Percentiles rank a stretch among this genome's conserved stretches.
phyloP scores from a whole-genome alignment of 2,113 vertebrate genomes.

The Proteles cristata region DNA sequence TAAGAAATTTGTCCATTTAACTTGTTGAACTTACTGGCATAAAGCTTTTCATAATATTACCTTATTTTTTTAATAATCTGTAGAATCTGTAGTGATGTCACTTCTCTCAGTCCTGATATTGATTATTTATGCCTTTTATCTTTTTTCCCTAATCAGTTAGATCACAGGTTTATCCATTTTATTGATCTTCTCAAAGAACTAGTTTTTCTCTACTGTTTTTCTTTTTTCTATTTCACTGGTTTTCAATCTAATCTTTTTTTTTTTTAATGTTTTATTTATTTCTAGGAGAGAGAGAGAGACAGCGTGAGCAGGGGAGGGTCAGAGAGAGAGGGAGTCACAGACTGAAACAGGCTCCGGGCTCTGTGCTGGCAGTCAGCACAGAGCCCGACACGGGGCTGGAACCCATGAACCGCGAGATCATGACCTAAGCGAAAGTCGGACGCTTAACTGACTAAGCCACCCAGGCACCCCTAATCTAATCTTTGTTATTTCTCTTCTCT shows the following conservation, averaged over 20 bases:
- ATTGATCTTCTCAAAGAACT: not conserved
- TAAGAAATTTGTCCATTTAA: constrained; percentile 23
- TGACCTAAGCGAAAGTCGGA: too few species aligned
- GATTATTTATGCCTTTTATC: not conserved
- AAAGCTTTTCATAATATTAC: constrained; percentile 24
- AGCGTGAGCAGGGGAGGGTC: too few species aligned
- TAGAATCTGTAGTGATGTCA: not conserved
- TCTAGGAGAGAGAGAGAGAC: too few species aligned
- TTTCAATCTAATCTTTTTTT: not conserved
- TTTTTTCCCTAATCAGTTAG: not conserved
- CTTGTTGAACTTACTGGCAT: not conserved
- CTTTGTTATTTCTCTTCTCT: constrained; percentile 5
- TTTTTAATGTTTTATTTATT: too few species aligned
- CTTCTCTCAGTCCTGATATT: not conserved
- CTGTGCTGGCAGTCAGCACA: too few species aligned
- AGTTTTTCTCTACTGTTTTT: not conserved
- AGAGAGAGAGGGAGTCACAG: too few species aligned
- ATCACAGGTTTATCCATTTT: not conserved
- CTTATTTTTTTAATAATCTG: not conserved
- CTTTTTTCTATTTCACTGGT: not conserved
- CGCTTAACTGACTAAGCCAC: too few species aligned
- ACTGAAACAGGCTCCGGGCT: too few species aligned
- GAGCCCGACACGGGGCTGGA: too few species aligned
- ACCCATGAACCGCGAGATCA: too few species aligned
- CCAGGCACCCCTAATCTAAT: not conserved